Conservation (phyloP, 92 coral and sea anemone genomes). For the Epizoanthus stellaris region DNA sequence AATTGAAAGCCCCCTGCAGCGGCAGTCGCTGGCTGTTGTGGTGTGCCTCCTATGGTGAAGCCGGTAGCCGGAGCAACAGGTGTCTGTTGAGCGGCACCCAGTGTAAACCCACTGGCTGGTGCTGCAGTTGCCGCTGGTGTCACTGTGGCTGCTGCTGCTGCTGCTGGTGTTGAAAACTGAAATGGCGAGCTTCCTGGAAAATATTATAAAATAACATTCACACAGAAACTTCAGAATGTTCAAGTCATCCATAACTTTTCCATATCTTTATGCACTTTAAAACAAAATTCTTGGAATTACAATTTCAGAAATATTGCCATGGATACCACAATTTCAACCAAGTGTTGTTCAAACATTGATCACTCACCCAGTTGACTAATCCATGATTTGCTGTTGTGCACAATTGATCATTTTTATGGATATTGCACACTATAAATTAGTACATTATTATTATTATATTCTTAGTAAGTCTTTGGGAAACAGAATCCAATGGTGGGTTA, state of each 20-base stretch:
- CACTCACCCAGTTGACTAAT: too few species aligned
- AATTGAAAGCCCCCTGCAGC: constrained; percentile 49
- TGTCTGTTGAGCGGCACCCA: constrained; percentile 23
- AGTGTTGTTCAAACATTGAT: too few species aligned
- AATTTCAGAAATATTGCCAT: too few species aligned
- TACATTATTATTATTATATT: too few species aligned
- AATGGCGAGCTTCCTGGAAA: not conserved
- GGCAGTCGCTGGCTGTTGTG: constrained; percentile 28
- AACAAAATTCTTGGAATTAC: not conserved
- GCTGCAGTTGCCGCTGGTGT: constrained; percentile 12
- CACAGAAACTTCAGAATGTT: too few species aligned
- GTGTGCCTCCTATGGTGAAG: constrained; percentile 28
- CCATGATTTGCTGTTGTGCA: too few species aligned
- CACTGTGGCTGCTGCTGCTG: constrained; percentile 42
- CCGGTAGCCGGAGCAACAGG: constrained; percentile 53
- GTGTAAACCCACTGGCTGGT: constrained; percentile 27
- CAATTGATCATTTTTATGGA: too few species aligned
- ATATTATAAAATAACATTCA: not conserved
- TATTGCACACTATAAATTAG: too few species aligned
- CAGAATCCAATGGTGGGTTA: too few species aligned
- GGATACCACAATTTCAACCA: too few species aligned
- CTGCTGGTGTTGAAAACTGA: constrained; percentile 29
- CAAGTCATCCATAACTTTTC: too few species aligned
- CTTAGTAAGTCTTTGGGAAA: too few species aligned
- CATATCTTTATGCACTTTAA: not conserved